Base-by-base conservation (phyloP, 2,797 vertebrate species). In the Tinamus major region DNA sequence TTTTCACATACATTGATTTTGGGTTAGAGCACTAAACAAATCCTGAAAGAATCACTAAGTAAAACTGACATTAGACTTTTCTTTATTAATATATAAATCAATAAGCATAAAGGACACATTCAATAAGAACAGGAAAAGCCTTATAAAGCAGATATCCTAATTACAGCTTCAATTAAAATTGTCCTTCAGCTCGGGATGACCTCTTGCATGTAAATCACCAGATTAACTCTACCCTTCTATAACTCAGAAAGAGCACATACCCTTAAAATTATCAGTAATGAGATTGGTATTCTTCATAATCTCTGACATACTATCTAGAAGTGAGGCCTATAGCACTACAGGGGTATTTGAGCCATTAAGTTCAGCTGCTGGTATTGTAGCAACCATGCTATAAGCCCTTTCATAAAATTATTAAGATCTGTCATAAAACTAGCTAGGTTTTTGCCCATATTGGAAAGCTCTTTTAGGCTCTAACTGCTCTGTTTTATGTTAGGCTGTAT, bases 51-150 rank as follows among this genome's bases (percentile, higher is more conserved):
- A 91, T 89, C 63, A 64, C 67, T 93, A 94, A 96, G 87, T 76
- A 87, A 91, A 84, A 78, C 67, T 90, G 94, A 70, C 1, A 0
- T 61, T 83, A 82, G 29, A 59, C 74, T 89, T 93, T 91, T 69
- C 79, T 87, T 95, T 95, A 91, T 91, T 89, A 95, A 91, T 91
- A 89, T 61, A 81, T 61, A 93, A 89, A 94, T 95, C 93, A 91
- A 93, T 95, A 89, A 81, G 39, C 61, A 86, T 62, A 84, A 89
- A 86, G 39, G 48, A 76, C 70, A 89, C 59, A 88, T 93, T 91
- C 77, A 91, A n/a, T 92, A 84, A 59, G 46, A 93, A 63, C 39
- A 92, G 21, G 42, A 68, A 94, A 94, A 81, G 15, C 0, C 0
- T 92, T 94, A 81, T 79, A 87, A 92, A 80, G 64, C 35, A 84